Evolutionary conservation across 2,888 invertebrate genomes (phyloP), one percentile per base, ranked within the genome.

Genomic region (Xylophagus ater): DNA sequence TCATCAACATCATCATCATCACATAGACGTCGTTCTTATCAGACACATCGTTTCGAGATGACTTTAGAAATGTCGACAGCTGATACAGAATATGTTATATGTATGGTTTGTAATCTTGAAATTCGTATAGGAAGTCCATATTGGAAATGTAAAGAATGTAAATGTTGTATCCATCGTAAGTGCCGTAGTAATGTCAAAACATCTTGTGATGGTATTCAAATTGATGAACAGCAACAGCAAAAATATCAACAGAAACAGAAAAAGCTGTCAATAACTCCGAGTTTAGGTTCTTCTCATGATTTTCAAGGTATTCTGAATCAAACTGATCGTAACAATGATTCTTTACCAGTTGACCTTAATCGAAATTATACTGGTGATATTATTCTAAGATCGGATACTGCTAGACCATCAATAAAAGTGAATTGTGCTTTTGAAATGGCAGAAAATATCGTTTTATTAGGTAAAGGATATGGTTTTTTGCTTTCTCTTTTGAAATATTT

Each of bases 141-240:
- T 40, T 65, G 64, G 64, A 53, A 55, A 13, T 65, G 65, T 44
- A 59, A 54, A 34, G 61, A 62, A 37, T 65, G 65, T 44, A 61
- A 61, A 30, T 49, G 43, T 5, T 53, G 49, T 4, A 53, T 54
- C 0, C 65, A 65, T 49, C 54, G 64, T 5, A 63, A 62, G 41
- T 65, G 65, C 33, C 56, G 65, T 0, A 47, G 56, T 13, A 53
- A 55, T 25, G 58, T 62, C 1, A 54, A 47, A 12, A 51, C 49
- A 10, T 37, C 42, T 1, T 65, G 65, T 40, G 49, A 44, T 24
- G 50, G 50, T 13, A 23, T 47, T n/a, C 47, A 49, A 10, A 43
- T 37, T 4, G 37, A 40, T 23, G 34, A n/a, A 26, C 30, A 6
- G 13, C 28, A 21, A 12, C 10, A 17, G 40, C 13, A 30, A 38